Conservation (phyloP, 2,113 vertebrate genomes). For the Brachionichthys hirsutus region DNA sequence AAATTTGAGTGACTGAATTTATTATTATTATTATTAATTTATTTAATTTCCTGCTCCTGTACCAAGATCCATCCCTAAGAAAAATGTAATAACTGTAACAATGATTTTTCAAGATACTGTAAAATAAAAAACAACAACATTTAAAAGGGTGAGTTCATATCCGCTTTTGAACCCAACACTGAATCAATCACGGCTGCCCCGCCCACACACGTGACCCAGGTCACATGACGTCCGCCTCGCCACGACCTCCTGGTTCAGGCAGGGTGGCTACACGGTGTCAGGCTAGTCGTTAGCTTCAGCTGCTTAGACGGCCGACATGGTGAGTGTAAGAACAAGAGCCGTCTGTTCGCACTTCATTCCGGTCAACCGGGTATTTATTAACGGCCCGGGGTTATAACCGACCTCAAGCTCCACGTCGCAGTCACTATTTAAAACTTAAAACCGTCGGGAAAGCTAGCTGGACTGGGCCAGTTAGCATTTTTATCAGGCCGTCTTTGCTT, state of each 20-base stretch:
- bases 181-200: neutral
- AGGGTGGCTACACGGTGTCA: conserved; percentile 43
- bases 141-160: no score
- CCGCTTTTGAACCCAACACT: neutral
- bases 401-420: neutral
- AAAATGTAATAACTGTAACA: no score
- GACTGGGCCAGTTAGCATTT: conserved; percentile 28
- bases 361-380: neutral
- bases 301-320: conserved; percentile 69
- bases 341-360: neutral
- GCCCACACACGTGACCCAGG: conserved; percentile 41
- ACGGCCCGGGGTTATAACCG: neutral
- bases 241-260: conserved; percentile 46
- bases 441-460: conserved; percentile 42
- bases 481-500: conserved; percentile 46
- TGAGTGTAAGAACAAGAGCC: conserved; percentile 48
- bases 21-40: no score
- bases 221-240: conserved; percentile 57
- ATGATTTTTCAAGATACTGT: no score
- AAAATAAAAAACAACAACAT: no score
- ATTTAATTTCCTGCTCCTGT: no score
- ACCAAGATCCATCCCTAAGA: no score
- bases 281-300: conserved; percentile 68
- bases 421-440: neutral
- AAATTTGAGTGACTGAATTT: no score